Percentiles rank a stretch among this genome's conserved stretches.
phyloP scores from a whole-genome alignment of 1,140 invertebrate species.

The Caligus rogercresseyi region DNA sequence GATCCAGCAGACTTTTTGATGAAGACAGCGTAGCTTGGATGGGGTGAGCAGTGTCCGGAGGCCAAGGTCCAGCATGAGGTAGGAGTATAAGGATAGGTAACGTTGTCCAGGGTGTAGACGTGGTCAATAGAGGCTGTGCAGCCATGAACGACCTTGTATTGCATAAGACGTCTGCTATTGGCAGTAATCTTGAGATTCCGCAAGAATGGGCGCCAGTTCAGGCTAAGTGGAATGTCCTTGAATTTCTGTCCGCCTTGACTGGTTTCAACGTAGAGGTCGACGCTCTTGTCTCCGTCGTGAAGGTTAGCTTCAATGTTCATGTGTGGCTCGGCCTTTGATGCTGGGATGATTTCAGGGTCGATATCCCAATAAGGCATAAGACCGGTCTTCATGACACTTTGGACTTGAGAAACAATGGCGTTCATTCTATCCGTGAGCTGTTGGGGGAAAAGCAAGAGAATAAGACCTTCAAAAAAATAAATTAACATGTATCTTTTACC shows the following conservation, averaged over 20 bases:
- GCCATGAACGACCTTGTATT: not conserved
- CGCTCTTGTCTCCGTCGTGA: conserved; percentile 18
- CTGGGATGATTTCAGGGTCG: conserved; percentile 16
- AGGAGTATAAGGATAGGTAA: conserved; percentile 18
- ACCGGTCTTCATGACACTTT: conserved; percentile 21
- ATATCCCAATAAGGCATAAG: conserved; percentile 23
- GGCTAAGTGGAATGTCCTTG: conserved; percentile 20
- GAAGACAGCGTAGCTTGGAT: conserved; percentile 23
- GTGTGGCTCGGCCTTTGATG: conserved; percentile 11
- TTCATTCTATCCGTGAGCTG: conserved; percentile 21
- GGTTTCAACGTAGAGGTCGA: conserved; percentile 23
- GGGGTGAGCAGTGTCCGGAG: conserved; percentile 20
- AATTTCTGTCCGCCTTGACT: conserved; percentile 22
- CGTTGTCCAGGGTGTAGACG: conserved; percentile 22
- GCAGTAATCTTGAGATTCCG: conserved; percentile 9
- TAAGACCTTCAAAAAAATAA: not conserved
- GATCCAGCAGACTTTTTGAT: conserved; percentile 20
- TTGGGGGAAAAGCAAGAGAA: not conserved
- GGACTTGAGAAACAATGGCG: conserved; percentile 15
- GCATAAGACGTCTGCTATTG: conserved; percentile 16
- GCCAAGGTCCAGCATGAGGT: conserved; percentile 22
- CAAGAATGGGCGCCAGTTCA: conserved; percentile 12
- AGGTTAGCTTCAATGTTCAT: conserved; percentile 21
- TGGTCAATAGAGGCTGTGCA: conserved; percentile 21
- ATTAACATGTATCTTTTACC: too few species aligned